Evolutionary conservation across 2,797 vertebrate genomes (phyloP).

Genomic region (Tauraco hartlaubi): DNA sequence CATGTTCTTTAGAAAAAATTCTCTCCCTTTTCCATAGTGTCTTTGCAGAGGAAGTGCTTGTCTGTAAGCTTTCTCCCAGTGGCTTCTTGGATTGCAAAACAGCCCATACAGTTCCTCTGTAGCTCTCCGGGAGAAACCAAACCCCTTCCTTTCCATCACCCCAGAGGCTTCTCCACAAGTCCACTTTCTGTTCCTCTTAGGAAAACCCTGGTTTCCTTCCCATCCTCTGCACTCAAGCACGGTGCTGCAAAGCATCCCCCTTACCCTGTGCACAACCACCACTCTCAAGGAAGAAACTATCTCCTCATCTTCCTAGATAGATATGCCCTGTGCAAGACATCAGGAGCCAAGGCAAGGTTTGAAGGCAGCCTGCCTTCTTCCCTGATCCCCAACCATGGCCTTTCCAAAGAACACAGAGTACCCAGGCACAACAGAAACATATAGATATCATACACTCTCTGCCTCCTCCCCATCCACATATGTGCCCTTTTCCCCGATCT

Average conservation of each 20-base stretch:
- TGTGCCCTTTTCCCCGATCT: accelerated
- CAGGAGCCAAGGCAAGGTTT: not conserved
- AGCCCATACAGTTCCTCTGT: not conserved
- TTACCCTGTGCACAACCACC: not conserved
- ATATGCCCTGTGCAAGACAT: not conserved
- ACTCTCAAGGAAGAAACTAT: not conserved
- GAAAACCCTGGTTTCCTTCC: not conserved
- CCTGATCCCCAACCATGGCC: not conserved
- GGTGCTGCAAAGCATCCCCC: not conserved
- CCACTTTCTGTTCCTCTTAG: slow-evolving; percentile 32
- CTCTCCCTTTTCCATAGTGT: not conserved
- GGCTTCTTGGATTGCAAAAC: slow-evolving; percentile 11
- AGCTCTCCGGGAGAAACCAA: not conserved
- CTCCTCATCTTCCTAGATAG: not conserved
- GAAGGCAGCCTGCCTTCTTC: not conserved
- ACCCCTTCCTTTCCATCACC: not conserved
- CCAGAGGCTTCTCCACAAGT: not conserved
- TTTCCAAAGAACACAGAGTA: not conserved
- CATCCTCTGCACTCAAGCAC: not conserved
- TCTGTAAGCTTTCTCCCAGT: not conserved
- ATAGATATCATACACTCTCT: not conserved
- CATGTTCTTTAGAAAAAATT: not conserved
- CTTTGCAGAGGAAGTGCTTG: slow-evolving; percentile 15
- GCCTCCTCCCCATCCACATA: not conserved
- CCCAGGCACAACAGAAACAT: not conserved